Conservation (phyloP, 2,797 vertebrate species). For the Scolopax rusticola region DNA sequence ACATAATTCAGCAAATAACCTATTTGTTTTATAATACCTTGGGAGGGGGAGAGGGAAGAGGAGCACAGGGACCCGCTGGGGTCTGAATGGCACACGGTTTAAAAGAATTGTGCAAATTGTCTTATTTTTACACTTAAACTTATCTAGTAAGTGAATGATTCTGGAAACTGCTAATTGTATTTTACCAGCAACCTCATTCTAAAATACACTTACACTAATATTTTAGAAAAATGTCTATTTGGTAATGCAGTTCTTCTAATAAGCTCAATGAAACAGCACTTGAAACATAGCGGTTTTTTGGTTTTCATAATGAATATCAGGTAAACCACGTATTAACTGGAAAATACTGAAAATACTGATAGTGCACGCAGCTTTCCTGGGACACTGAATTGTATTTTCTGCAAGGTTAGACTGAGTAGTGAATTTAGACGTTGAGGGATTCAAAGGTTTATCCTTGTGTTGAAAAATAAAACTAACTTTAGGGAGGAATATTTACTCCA, state of each 20-base stretch:
- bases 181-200: not conserved
- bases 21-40: constrained; percentile 27
- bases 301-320: not conserved
- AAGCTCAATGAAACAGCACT: not conserved
- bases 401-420: not conserved
- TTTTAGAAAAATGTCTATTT: not conserved
- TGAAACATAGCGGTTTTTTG: not conserved
- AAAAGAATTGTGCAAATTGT: constrained; percentile 24
- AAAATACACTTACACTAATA: not conserved
- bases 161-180: not conserved
- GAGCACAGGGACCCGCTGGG: not conserved
- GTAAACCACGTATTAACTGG: not conserved
- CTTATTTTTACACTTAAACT: not conserved
- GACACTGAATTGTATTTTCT: not conserved
- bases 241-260: not conserved
- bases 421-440: not conserved
- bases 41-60: not conserved
- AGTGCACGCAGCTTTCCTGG: not conserved
- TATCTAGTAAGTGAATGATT: not conserved
- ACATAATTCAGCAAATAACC: constrained; percentile 3
- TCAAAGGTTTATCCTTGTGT: not conserved
- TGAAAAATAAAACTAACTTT: constrained; percentile 33
- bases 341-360: constrained; percentile 1
- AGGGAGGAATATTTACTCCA: constrained; percentile 29
- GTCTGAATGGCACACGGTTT: constrained; percentile 27